Percentiles rank a stretch among this genome's conserved stretches.
Evolutionary conservation across 2,797 vertebrate genomes (phyloP).

Genomic region (Sylvilagus floridanus): DNA sequence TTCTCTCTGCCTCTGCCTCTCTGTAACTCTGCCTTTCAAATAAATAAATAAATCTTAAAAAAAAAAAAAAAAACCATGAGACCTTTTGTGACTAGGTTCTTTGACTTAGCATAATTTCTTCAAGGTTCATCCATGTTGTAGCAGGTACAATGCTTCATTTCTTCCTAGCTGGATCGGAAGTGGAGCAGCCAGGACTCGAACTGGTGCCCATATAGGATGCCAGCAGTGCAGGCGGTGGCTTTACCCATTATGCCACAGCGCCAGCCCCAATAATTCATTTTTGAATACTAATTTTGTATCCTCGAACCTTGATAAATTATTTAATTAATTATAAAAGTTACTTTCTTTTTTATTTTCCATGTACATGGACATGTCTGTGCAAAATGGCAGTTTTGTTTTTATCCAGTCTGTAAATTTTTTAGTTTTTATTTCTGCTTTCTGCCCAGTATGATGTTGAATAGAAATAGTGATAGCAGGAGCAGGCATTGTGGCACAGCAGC

Average conservation of each 20-base stretch:
- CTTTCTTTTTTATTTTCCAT: conserved; percentile 17
- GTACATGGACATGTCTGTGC: neutral
- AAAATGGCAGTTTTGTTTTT: neutral
- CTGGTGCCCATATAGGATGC: too few relatives aligned
- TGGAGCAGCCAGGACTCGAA: too few relatives aligned
- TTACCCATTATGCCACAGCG: too few relatives aligned
- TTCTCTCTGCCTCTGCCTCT: too few relatives aligned
- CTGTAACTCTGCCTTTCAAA: too few relatives aligned
- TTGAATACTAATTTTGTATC: neutral
- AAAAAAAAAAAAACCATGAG: too few relatives aligned
- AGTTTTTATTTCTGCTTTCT: conserved; percentile 20
- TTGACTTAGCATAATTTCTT: conserved; percentile 21
- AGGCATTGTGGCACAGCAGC: too few relatives aligned
- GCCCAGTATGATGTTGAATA: neutral
- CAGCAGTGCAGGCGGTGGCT: too few relatives aligned
- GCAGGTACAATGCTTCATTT: conserved; percentile 10
- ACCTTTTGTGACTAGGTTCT: neutral
- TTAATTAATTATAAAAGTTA: neutral
- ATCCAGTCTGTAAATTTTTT: neutral
- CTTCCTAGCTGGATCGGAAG: neutral
- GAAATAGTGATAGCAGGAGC: neutral
- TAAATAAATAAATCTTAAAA: too few relatives aligned
- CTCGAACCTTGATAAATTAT: neutral
- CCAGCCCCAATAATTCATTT: neutral
- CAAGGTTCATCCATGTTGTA: neutral